phyloP scores from a whole-genome alignment of 2,113 vertebrate genomes.

The Brachypodius melanocephalos region DNA sequence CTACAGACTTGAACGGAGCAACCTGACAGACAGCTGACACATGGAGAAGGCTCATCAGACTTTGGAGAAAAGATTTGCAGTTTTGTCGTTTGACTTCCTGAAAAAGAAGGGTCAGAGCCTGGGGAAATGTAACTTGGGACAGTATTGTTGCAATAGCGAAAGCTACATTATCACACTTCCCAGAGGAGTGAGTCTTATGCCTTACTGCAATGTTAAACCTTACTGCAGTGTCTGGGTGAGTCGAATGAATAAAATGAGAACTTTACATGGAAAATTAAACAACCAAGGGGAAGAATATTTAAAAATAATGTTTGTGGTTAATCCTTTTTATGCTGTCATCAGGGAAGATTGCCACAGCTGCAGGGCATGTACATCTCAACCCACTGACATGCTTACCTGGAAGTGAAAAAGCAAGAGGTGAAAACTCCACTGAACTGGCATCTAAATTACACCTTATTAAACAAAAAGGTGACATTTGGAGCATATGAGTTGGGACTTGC shows the following conservation, averaged over 20 bases:
- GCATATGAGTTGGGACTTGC: slow-evolving; percentile 57
- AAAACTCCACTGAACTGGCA: slow-evolving; percentile 24
- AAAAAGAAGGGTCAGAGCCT: background rate
- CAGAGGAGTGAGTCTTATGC: background rate
- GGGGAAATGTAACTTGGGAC: background rate
- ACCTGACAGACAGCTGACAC: background rate
- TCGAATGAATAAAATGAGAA: background rate
- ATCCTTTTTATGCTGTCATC: slow-evolving; percentile 37
- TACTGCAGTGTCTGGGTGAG: background rate
- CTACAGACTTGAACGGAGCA: background rate
- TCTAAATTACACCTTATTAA: slow-evolving; percentile 45
- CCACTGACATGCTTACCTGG: slow-evolving; percentile 49
- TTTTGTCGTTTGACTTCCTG: background rate
- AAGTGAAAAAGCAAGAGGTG: slow-evolving; percentile 42
- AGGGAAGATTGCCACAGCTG: slow-evolving; percentile 51
- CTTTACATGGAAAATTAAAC: background rate
- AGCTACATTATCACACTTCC: background rate
- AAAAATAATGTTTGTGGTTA: slow-evolving; percentile 22
- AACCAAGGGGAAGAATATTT: background rate
- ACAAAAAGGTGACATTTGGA: background rate
- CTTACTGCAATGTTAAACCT: background rate
- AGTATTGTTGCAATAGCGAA: background rate
- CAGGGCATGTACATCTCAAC: slow-evolving; percentile 54
- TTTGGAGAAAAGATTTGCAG: background rate
- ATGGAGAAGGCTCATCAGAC: background rate